Base-by-base conservation (phyloP, 2,113 vertebrate genomes). In the Phalacrocorax pelagicus region DNA sequence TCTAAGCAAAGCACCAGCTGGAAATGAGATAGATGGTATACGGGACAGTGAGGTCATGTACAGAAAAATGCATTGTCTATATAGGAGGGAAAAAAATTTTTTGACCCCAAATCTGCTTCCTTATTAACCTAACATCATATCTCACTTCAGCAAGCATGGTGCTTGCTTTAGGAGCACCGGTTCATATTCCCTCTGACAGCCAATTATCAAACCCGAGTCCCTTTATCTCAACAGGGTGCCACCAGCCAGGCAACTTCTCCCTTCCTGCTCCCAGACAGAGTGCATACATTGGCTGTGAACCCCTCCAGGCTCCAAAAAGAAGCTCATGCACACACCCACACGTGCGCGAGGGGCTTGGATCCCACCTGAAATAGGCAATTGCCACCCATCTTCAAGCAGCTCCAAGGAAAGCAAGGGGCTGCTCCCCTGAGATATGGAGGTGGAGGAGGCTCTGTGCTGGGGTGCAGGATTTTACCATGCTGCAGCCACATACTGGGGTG, bases 371-470 rank as follows among this genome's bases (percentile, higher is more conserved):
- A 67, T 26, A 34, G 63, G 49, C 13, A 75, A 77, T 6, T 3
- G 1, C n/a, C 3, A 0, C 10, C 32, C 8, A 11, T 72, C 44
- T 72, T 32, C 2, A 1, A 78, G 32, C 4, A 10, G 32, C n/a
- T 73, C 22, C 3, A 4, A 79, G 75, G 23, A 82, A 86, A 83
- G 62, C 38, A 16, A 52, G 17, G 26, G 19, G 46, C 17, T 90
- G 51, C 40, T 86, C 27, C 34, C 8, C 36, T 38, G 21, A 0
- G 1, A 62, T 3, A 22, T 0, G 7, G 51, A 85, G 23, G 15
- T 32, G 30, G 44, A 13, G 23, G 57, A 81, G 36, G 19, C 15
- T 78, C 19, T 27, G 32, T 7, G 15, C 17, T 32, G 12, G 17
- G 15, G 9, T 71, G 62, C 62, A 70, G 20, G 40, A 51, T 74